Percentiles rank a stretch among this genome's conserved stretches.
These are phyloP conservation scores for Gymnothorax javanicus DNA, from an alignment of 2,797 vertebrate genomes.

Conservation along the genomic window DNA sequence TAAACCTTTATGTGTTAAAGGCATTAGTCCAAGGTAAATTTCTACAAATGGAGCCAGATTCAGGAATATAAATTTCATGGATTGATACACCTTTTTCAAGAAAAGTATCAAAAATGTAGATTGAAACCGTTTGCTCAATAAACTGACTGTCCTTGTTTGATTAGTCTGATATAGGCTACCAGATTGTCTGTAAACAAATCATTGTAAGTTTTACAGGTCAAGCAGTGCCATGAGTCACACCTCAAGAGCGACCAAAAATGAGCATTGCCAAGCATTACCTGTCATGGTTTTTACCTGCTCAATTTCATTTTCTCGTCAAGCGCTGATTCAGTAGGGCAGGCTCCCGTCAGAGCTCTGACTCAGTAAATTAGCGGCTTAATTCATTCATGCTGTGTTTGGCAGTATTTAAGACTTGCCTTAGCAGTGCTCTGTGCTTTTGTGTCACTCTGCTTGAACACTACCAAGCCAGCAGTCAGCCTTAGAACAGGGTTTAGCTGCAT, in stretches of 20 bases:
- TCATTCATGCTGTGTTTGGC: too few species aligned
- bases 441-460: too few species aligned
- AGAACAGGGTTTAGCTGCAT: too few species aligned
- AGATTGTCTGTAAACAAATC: neutral
- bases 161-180: neutral
- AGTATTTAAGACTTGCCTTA: too few species aligned
- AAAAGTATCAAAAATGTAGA: neutral
- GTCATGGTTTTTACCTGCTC: too few species aligned
- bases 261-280: neutral
- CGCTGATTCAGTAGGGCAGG: too few species aligned
- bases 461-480: too few species aligned
- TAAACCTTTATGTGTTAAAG: neutral
- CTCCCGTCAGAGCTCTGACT: too few species aligned
- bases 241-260: neutral
- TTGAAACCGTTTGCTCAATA: neutral
- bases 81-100: neutral
- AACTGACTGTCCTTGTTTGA: neutral
- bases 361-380: too few species aligned
- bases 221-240: neutral
- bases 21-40: constrained; percentile 4
- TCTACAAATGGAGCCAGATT: neutral
- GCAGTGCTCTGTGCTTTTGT: too few species aligned
- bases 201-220: neutral
- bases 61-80: neutral
- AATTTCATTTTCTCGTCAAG: too few species aligned